Evolutionary conservation across 2,797 vertebrate genomes (phyloP), one percentile per base, ranked within the genome.

Genomic region (Enteromius radiatus): DNA sequence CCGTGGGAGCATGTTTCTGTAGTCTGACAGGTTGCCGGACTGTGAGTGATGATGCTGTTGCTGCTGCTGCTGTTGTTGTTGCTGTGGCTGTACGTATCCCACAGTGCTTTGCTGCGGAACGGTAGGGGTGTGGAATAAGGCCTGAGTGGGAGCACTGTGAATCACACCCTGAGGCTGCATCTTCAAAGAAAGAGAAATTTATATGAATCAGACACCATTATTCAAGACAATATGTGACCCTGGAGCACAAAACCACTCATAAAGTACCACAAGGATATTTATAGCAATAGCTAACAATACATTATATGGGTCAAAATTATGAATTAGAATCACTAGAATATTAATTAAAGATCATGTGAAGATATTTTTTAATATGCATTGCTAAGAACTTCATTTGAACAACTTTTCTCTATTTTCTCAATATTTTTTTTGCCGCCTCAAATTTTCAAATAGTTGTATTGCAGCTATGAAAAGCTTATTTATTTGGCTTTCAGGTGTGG

Each of bases 1-100:
- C 94, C 94, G 96, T 33, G 95, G 96, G 86, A 96, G 92, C 93
- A 96, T 94, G 89, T 96, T 96, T 0, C 94, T 88, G 84, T 96
- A 93, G 92, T 96, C 96, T 0, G 95, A 93, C 84, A 96, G 91
- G 76, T 90, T 93, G 90, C 93, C 92, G 88, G 92, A 91, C 86
- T 95, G 95, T 0, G 88, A 64, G 86, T 93, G 95, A 89, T 91
- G 95, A 89, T 92, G 95, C 87, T 96, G 96, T 0, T 94, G 90
- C 68, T 93, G 90, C 76, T 93, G 90, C 3, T 95, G 96, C 8
- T 92, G 92, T 82, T 93, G 96, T 0, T 91, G 92, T 82, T 93
- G 96, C 0, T 91, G 93, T 41, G 94, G 92, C 67, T 95, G 92
- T 80, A 96, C 94, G 89, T 94, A 95, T 88, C 93, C 92, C 90